phyloP scores from a whole-genome alignment of 2,888 invertebrate species.

The Diloba caeruleocephala region DNA sequence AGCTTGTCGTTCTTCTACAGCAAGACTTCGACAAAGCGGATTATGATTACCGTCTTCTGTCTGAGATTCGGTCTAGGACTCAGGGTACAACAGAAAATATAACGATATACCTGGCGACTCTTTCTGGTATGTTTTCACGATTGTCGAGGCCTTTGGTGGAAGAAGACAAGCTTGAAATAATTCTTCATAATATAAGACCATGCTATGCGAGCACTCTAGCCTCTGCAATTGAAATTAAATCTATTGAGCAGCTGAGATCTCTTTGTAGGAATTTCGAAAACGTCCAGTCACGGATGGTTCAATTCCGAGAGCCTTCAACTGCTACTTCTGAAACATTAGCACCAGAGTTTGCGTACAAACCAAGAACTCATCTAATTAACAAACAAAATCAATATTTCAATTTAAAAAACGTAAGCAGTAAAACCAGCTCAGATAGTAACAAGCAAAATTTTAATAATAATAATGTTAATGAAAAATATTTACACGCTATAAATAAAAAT shows the following conservation, averaged over 20 bases:
- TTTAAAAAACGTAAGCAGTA: neutral
- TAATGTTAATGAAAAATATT: too few species aligned
- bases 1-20: neutral
- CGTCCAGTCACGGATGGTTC: neutral
- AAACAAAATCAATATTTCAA: neutral
- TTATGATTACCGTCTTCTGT: neutral
- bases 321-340: neutral
- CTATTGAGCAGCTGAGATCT: neutral
- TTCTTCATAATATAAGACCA: neutral
- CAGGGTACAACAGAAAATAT: neutral
- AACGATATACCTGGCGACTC: neutral
- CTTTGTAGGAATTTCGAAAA: neutral
- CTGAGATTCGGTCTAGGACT: neutral
- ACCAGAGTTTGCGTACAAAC: neutral
- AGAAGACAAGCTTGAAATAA: neutral
- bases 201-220: neutral
- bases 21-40: neutral
- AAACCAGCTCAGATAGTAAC: too few species aligned
- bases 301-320: neutral
- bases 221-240: neutral
- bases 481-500: too few species aligned
- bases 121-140: neutral
- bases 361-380: neutral
- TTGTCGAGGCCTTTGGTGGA: neutral
- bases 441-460: too few species aligned